Conservation (phyloP, 2,113 vertebrate species). For the Vanacampus margaritifer region DNA sequence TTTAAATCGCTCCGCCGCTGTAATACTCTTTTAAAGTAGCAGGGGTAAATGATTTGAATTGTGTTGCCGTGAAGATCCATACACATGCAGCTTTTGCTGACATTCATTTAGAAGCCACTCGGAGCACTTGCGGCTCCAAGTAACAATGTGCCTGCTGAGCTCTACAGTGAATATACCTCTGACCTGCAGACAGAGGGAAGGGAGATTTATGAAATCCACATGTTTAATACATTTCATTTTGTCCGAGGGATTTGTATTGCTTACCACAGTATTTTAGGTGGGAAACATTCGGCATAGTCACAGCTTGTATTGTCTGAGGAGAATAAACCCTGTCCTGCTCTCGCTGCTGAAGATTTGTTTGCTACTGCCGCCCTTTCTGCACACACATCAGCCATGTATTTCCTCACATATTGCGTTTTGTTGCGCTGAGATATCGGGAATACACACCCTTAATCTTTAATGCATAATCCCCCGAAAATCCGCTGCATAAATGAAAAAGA, state of each 20-base stretch:
- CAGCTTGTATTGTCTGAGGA: conserved; percentile 68
- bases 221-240: conserved; percentile 82
- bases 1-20: conserved; percentile 43
- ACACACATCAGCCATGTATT: conserved; percentile 45
- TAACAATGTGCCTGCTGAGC: conserved; percentile 65
- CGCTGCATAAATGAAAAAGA: conserved; percentile 65
- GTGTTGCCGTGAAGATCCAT: conserved; percentile 58
- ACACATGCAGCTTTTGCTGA: conserved; percentile 66
- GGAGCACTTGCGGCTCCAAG: conserved; percentile 51
- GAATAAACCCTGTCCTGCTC: conserved; percentile 61
- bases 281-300: conserved; percentile 64
- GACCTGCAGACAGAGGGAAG: conserved; percentile 64
- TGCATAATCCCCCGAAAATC: conserved; percentile 69
- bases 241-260: conserved; percentile 74
- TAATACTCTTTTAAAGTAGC: conserved; percentile 56
- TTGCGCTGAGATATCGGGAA: conserved; percentile 57
- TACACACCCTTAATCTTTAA: conserved; percentile 66
- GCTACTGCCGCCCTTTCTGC: conserved; percentile 45
- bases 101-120: conserved; percentile 68
- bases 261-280: conserved; percentile 69
- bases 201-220: conserved; percentile 78
- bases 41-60: conserved; percentile 62
- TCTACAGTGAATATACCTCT: conserved; percentile 67
- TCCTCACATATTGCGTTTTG: conserved; percentile 58
- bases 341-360: conserved; percentile 64